A percentile compares a stretch with the other conserved stretches of the same genome.
Conservation (phyloP, 2,888 invertebrate species). For the Xylocampa areola region DNA sequence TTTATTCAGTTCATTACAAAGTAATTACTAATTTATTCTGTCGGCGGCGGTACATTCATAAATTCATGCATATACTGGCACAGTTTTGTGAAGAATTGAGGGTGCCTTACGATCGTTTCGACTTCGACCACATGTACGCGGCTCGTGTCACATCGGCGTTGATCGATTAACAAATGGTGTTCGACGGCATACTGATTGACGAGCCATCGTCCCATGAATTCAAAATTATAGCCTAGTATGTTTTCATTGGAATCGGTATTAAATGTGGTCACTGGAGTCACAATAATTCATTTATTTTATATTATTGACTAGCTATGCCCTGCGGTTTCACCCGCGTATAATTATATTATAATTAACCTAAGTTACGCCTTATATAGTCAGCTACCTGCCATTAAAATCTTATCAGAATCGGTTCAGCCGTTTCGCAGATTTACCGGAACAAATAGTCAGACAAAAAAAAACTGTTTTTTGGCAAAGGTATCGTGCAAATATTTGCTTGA, state of each 20-base stretch:
- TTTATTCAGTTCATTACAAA: background rate
- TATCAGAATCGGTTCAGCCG: no score
- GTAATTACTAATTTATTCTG: slow-evolving; percentile 24
- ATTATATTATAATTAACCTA: no score
- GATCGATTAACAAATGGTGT: slow-evolving; percentile 47
- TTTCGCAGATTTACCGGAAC: no score
- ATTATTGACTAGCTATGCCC: no score
- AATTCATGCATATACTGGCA: slow-evolving; percentile 6
- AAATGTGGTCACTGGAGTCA: slow-evolving; percentile 7
- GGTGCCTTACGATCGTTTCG: slow-evolving; percentile 10
- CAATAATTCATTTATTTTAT: no score
- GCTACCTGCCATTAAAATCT: no score
- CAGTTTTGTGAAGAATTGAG: slow-evolving; percentile 1
- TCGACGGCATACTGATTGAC: slow-evolving; percentile 57
- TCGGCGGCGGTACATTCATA: slow-evolving; percentile 25
- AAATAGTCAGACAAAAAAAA: no score
- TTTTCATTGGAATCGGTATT: slow-evolving; percentile 30
- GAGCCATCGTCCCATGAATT: slow-evolving; percentile 33
- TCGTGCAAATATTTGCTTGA: no score
- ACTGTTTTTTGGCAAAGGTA: no score
- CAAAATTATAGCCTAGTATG: slow-evolving; percentile 25
- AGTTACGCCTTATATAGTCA: no score
- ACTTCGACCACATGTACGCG: slow-evolving; percentile 23
- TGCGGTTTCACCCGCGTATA: no score
- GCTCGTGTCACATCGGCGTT: slow-evolving; percentile 39